Percentiles rank a stretch among this genome's conserved stretches.
Conservation (phyloP, 2,113 vertebrate genomes). For the Semnornis frantzii region DNA sequence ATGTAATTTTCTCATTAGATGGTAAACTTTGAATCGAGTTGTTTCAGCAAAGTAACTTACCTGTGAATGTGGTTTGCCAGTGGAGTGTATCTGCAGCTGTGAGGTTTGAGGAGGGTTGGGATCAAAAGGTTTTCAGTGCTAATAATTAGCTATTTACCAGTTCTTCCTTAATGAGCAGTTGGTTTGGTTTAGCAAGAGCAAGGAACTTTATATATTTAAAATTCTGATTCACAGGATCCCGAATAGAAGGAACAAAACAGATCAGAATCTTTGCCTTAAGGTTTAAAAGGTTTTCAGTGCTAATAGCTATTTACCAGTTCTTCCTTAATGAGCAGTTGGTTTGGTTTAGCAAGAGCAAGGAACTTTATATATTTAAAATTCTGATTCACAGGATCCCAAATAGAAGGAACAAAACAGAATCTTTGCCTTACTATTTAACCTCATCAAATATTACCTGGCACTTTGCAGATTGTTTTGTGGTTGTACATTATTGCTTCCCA, state of each 20-base stretch:
- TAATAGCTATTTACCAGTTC: not conserved
- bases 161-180: not conserved
- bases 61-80: not conserved
- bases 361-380: not conserved
- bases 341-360: not conserved
- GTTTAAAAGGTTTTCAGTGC: not conserved
- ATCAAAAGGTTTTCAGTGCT: not conserved
- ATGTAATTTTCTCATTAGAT: not conserved
- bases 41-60: not conserved
- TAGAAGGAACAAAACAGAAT: not conserved
- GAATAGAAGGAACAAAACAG: fast-evolving
- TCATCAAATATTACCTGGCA: not conserved
- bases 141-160: not conserved
- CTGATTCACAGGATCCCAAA: not conserved
- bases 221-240: not conserved
- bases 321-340: not conserved
- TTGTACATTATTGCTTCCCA: not conserved
- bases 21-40: not conserved
- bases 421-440: not conserved
- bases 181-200: not conserved
- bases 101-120: not conserved
- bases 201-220: not conserved
- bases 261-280: not conserved
- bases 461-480: not conserved
- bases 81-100: not conserved